These are phyloP conservation scores for Candidula unifasciata DNA, from an alignment of 2,888 invertebrate genomes.

Conservation along the genomic window DNA sequence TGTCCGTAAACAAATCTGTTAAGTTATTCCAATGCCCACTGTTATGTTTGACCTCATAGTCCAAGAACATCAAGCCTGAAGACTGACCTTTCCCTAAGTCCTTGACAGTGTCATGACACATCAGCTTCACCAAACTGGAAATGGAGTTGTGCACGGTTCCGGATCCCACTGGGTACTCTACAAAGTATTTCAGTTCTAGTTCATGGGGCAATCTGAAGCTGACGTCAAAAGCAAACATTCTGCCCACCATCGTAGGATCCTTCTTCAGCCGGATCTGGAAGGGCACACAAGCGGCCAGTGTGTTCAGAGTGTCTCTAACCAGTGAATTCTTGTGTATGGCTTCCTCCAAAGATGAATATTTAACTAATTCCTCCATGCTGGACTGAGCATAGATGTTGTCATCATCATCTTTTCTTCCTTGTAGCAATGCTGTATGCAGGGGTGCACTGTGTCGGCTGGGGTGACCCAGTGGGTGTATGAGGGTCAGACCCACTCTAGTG, in stretches of 20 bases:
- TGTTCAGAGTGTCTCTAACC: slow-evolving; percentile 82
- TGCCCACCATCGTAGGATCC: slow-evolving; percentile 84
- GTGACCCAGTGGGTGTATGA: slow-evolving; percentile 45
- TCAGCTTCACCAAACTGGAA: slow-evolving; percentile 75
- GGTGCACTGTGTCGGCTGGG: slow-evolving; percentile 50
- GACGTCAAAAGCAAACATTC: slow-evolving; percentile 94
- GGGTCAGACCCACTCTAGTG: slow-evolving; percentile 51
- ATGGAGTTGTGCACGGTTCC: slow-evolving; percentile 75
- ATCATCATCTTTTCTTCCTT: slow-evolving; percentile 56
- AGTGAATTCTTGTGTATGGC: slow-evolving; percentile 80
- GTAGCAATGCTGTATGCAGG: slow-evolving; percentile 31
- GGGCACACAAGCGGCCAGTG: slow-evolving; percentile 80
- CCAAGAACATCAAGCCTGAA: slow-evolving; percentile 75
- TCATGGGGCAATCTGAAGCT: slow-evolving; percentile 65
- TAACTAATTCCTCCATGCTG: slow-evolving; percentile 62
- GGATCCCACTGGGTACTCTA: slow-evolving; percentile 77
- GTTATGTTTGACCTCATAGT: slow-evolving; percentile 77
- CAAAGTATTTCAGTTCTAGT: slow-evolving; percentile 75
- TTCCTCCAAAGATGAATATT: slow-evolving; percentile 50
- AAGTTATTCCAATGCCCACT: slow-evolving; percentile 75
- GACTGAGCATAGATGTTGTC: slow-evolving; percentile 52
- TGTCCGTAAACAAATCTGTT: slow-evolving; percentile 74
- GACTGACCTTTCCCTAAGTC: slow-evolving; percentile 72
- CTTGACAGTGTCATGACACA: slow-evolving; percentile 73
- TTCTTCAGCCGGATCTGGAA: slow-evolving; percentile 83